Evolutionary conservation across 2,113 vertebrate species (phyloP).

Genomic region (Apaloderma vittatum): DNA sequence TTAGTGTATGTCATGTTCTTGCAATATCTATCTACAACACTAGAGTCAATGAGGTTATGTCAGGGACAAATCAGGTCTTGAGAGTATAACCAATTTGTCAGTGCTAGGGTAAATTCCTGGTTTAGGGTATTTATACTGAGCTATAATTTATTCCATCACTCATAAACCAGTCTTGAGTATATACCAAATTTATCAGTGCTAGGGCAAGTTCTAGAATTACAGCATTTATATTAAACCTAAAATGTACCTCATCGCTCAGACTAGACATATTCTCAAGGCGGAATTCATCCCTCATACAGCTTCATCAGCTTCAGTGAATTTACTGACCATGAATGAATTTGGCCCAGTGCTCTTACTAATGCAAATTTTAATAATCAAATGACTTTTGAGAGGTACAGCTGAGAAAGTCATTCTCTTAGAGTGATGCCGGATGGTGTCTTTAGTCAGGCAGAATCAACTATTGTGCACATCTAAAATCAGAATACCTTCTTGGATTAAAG

Average conservation of each 20-base stretch:
- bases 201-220: background rate
- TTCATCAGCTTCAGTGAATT: background rate
- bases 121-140: background rate
- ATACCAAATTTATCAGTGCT: background rate
- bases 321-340: background rate
- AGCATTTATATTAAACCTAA: background rate
- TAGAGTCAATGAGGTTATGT: background rate
- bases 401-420: background rate
- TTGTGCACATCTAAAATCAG: background rate
- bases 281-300: background rate
- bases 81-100: background rate
- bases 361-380: background rate
- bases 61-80: background rate
- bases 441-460: background rate
- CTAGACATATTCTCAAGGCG: background rate
- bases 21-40: background rate
- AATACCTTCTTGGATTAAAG: background rate
- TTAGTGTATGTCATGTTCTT: background rate
- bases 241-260: background rate
- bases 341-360: background rate
- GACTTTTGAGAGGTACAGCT: background rate
- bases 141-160: constrained; percentile 2
- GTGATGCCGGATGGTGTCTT: background rate
- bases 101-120: background rate
- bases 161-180: background rate